These are phyloP conservation scores for Alligator mississippiensis DNA, from an alignment of 2,113 vertebrate species.

Conservation along the genomic window DNA sequence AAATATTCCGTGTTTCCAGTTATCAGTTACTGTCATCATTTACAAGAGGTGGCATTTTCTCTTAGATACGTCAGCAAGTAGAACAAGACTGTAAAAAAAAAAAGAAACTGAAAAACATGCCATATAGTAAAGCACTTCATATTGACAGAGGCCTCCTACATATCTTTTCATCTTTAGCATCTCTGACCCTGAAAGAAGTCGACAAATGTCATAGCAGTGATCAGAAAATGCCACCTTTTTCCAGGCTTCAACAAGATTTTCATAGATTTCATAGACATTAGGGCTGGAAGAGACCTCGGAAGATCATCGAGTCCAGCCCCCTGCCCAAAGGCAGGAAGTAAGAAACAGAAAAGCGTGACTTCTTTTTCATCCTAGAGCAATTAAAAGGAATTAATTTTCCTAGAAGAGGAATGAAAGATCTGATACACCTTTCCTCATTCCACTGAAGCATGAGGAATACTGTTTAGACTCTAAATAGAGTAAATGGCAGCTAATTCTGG, in stretches of 20 bases:
- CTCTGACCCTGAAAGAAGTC: neutral
- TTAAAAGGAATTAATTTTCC: neutral
- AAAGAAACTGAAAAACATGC: neutral
- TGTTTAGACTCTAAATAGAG: too few relatives aligned
- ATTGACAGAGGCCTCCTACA: neutral
- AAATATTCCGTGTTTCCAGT: neutral
- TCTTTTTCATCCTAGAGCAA: neutral
- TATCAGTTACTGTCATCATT: fast-evolving
- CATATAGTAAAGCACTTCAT: neutral
- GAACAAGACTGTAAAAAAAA: fast-evolving
- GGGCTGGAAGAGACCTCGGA: too few relatives aligned
- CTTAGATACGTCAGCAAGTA: neutral
- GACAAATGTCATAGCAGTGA: neutral
- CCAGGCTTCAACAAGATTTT: neutral
- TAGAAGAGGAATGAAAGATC: neutral
- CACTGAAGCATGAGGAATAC: neutral
- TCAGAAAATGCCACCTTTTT: neutral
- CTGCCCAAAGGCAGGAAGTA: too few relatives aligned
- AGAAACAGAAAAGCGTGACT: neutral
- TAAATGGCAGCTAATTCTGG: too few relatives aligned
- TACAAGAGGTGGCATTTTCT: neutral
- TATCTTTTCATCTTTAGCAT: neutral
- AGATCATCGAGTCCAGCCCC: too few relatives aligned
- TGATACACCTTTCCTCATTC: neutral
- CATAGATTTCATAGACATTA: too few relatives aligned